Base-by-base conservation (phyloP, 2,888 invertebrate genomes). In the Branchipolynoe longqiensis region DNA sequence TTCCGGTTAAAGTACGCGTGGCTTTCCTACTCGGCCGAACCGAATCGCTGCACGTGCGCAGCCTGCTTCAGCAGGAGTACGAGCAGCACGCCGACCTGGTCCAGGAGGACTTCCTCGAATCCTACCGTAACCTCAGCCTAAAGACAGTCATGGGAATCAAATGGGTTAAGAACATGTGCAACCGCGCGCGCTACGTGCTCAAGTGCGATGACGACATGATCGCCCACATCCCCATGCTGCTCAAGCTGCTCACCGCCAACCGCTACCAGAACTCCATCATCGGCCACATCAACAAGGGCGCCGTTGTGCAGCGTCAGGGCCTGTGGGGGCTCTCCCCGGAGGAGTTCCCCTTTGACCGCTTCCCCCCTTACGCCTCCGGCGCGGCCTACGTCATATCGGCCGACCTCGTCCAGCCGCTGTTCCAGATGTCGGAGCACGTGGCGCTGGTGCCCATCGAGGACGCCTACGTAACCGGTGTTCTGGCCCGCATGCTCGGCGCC, bases 161-260 rank as follows among this genome's bases (percentile, higher is more conserved):
- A 86, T 94, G 94, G 94, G 90, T 93, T 1, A 89, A 91, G 0
- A 89, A 87, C 25, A 90, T 90, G 86, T 94, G 94, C 88, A 89
- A 87, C 18, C 87, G 90, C 38, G 91, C 92, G 0, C 87, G 88
- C 25, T 93, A 91, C 87, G 90, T 94, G 22, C 90, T 94, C 28
- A 94, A 94, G 89, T 91, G 93, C 0, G 94, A 94, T 86, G 94
- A 94, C 88, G 94, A 94, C 85, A 94, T 94, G 84, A 91, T 94
- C 78, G 91, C 94, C n/a, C 93, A 94, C 84, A 90, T 94, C 92
- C 93, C 97, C 62, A 86, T 89, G 22, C 83, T 92, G n/a, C 14
- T 87, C 6, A 54, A 59, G 12, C 22, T 84, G 58, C 74, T 78
- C 1, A 36, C 38, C 31, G 40, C 33, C 18, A 40, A 25, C 31